These are phyloP conservation scores for Heliopora coerulea DNA, from an alignment of 92 coral and sea anemone genomes.

Conservation along the genomic window DNA sequence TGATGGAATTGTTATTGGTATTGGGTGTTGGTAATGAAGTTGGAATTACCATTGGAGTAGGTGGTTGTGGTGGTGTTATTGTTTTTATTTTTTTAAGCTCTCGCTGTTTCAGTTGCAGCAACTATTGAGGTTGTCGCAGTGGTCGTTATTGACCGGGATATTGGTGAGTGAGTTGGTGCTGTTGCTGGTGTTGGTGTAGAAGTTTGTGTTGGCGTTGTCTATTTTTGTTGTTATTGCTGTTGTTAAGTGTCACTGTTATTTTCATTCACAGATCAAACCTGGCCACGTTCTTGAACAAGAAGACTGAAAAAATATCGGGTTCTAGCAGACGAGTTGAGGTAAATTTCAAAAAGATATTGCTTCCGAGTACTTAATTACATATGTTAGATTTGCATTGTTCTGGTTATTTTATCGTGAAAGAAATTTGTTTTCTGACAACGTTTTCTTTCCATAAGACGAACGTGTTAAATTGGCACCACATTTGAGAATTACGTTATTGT, in stretches of 20 bases:
- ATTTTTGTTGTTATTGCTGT: neutral
- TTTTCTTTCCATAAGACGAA: too few relatives aligned
- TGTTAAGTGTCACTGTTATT: too few relatives aligned
- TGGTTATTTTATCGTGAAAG: too few relatives aligned
- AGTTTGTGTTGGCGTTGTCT: neutral
- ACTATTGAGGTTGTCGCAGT: too few relatives aligned
- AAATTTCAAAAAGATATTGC: conserved; percentile 2
- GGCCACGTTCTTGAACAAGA: conserved; percentile 68
- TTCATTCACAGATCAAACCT: conserved; percentile 67
- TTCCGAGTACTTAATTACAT: too few relatives aligned
- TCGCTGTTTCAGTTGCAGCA: too few relatives aligned
- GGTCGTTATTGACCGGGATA: too few relatives aligned
- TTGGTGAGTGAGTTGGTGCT: neutral
- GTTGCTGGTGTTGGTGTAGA: neutral
- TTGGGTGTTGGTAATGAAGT: neutral
- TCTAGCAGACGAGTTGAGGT: conserved; percentile 78
- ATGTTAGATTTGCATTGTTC: too few relatives aligned
- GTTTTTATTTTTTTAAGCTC: neutral
- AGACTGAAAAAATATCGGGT: conserved; percentile 68
- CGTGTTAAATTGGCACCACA: too few relatives aligned
- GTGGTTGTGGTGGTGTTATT: neutral
- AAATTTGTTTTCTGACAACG: too few relatives aligned
- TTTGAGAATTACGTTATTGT: too few relatives aligned
- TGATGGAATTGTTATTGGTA: neutral
- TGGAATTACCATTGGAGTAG: neutral